These are phyloP conservation scores for Corvus moneduloides DNA, from an alignment of 2,113 vertebrate genomes.

Conservation along the genomic window DNA sequence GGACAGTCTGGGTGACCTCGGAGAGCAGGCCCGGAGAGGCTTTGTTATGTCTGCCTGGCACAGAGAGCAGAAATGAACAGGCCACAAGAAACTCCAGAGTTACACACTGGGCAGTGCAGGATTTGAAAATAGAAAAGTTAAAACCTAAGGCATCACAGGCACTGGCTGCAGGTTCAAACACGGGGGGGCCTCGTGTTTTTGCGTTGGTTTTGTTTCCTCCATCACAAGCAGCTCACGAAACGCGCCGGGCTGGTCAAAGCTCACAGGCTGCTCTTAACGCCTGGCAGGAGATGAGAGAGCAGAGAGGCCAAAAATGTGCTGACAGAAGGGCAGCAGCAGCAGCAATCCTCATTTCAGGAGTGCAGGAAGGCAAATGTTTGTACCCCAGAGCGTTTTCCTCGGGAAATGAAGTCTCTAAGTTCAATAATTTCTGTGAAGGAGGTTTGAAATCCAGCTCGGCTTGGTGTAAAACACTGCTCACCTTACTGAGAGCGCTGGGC, in stretches of 20 bases:
- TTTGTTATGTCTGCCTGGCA: too few species aligned
- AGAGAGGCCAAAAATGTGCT: neutral
- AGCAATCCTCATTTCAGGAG: neutral
- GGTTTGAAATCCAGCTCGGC: neutral
- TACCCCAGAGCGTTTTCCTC: neutral
- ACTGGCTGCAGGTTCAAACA: neutral
- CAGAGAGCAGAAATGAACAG: too few species aligned
- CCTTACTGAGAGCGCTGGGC: neutral
- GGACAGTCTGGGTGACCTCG: too few species aligned
- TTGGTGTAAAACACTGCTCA: neutral
- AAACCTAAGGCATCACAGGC: neutral
- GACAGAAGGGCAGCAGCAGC: neutral
- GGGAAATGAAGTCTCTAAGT: neutral
- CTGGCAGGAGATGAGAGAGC: slow-evolving; percentile 3
- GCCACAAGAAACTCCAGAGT: too few species aligned
- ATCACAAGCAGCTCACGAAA: neutral
- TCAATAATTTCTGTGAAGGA: neutral
- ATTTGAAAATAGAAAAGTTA: too few species aligned
- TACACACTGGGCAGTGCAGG: too few species aligned
- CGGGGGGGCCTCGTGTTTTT: neutral
- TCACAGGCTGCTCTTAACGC: neutral
- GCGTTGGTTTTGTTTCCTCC: neutral
- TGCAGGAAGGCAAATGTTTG: neutral
- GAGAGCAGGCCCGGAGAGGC: too few species aligned
- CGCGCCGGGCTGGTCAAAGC: neutral